Evolutionary conservation across 2,888 invertebrate species (phyloP).

Genomic region (Chymomyza caudatula): DNA sequence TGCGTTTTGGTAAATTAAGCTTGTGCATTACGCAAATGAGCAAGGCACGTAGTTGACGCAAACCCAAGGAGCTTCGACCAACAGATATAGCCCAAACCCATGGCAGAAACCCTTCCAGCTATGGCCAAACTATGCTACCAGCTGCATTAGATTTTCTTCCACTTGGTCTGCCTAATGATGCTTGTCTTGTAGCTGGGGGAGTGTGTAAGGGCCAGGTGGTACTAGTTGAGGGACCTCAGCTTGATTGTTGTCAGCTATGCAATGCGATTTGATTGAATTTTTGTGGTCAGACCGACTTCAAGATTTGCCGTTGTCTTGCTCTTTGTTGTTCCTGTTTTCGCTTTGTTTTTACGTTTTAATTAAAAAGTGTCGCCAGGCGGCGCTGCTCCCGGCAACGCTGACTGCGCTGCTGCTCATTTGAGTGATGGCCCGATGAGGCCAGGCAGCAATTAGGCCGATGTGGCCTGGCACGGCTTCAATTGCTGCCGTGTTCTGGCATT

Average conservation of each 20-base stretch:
- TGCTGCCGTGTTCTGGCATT: slow-evolving; percentile 36
- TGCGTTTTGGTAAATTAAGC: slow-evolving; percentile 70
- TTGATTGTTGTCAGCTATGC: slow-evolving; percentile 29
- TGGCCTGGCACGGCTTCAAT: slow-evolving; percentile 1
- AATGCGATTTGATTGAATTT: slow-evolving; percentile 49
- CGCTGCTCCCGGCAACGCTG: neutral
- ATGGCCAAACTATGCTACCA: neutral
- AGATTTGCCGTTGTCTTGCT: slow-evolving; percentile 38
- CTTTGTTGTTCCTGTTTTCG: slow-evolving; percentile 5
- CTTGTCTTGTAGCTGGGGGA: neutral
- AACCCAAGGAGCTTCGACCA: slow-evolving; percentile 6
- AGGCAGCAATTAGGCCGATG: slow-evolving; percentile 57
- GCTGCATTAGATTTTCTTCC: neutral
- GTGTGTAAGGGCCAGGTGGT: neutral
- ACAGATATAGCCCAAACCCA: neutral
- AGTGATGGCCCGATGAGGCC: slow-evolving; percentile 40
- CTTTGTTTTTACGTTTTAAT: slow-evolving; percentile 62
- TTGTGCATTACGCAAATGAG: slow-evolving; percentile 74
- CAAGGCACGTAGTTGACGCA: slow-evolving; percentile 31
- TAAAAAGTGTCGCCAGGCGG: slow-evolving; percentile 62
- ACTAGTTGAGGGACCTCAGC: neutral
- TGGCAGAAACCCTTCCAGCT: neutral
- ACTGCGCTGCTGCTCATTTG: slow-evolving; percentile 63
- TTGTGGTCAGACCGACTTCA: slow-evolving; percentile 45
- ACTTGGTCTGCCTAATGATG: slow-evolving; percentile 1